phyloP scores from a whole-genome alignment of 2,113 vertebrate species.

The Oncorhynchus masou region DNA sequence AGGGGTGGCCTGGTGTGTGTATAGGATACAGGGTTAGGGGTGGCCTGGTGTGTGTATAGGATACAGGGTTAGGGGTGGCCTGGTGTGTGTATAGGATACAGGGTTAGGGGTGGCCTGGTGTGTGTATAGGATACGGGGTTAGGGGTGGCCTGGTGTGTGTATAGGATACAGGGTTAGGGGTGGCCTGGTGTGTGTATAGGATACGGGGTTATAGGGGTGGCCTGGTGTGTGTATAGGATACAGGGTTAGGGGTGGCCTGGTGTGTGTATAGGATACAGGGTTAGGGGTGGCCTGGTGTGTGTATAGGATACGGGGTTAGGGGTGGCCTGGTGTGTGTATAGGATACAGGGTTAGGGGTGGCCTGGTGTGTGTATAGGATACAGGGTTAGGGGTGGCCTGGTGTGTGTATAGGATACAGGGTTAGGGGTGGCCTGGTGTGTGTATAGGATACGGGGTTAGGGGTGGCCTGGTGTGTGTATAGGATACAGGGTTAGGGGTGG shows the following conservation, averaged over 20 bases:
- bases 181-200: neutral
- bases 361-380: neutral
- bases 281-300: neutral
- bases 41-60: neutral
- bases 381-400: neutral
- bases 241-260: neutral
- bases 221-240: neutral
- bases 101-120: neutral
- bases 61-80: neutral
- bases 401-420: neutral
- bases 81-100: neutral
- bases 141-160: neutral
- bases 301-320: neutral
- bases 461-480: neutral
- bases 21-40: neutral
- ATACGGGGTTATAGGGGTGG: neutral
- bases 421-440: neutral
- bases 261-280: neutral
- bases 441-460: neutral
- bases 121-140: neutral
- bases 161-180: neutral
- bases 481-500: neutral
- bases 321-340: neutral
- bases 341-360: neutral
- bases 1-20: neutral